Evolutionary conservation across 2,888 invertebrate genomes (phyloP).

Genomic region (Parasteatoda lunata): DNA sequence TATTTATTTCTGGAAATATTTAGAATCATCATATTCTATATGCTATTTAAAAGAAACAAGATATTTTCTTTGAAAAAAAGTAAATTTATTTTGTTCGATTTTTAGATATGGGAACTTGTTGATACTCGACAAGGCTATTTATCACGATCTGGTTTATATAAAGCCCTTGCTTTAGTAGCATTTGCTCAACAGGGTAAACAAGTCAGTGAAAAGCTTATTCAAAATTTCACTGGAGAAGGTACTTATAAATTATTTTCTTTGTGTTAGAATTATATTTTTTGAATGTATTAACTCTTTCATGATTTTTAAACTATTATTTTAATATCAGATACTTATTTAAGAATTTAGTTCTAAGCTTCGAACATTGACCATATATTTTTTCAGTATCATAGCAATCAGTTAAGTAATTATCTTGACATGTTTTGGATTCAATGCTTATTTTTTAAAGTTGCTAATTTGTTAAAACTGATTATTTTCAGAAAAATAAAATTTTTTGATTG

Average conservation of each 20-base stretch:
- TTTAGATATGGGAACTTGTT: conserved; percentile 75
- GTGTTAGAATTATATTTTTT: neutral
- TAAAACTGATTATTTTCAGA: no score
- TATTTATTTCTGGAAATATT: no score
- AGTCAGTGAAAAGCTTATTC: conserved; percentile 74
- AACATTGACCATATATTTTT: no score
- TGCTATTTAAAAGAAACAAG: no score
- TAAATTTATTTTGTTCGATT: neutral
- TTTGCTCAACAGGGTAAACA: conserved; percentile 75
- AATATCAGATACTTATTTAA: no score
- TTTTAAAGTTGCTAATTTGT: no score
- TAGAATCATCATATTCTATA: no score
- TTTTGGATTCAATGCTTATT: no score
- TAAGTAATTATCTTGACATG: no score
- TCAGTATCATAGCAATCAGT: no score
- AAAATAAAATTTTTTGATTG: no score
- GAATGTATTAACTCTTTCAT: neutral
- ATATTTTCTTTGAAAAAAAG: neutral
- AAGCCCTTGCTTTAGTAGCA: conserved; percentile 75
- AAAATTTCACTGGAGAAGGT: conserved; percentile 74
- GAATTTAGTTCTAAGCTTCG: no score
- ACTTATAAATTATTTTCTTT: conserved; percentile 6
- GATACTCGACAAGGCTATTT: conserved; percentile 74
- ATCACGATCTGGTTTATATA: conserved; percentile 74
- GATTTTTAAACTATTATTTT: neutral